A percentile compares a stretch with the other conserved stretches of the same genome.
These are phyloP conservation scores for Troilus luridus DNA, from an alignment of 2,888 invertebrate species.

Conservation along the genomic window DNA sequence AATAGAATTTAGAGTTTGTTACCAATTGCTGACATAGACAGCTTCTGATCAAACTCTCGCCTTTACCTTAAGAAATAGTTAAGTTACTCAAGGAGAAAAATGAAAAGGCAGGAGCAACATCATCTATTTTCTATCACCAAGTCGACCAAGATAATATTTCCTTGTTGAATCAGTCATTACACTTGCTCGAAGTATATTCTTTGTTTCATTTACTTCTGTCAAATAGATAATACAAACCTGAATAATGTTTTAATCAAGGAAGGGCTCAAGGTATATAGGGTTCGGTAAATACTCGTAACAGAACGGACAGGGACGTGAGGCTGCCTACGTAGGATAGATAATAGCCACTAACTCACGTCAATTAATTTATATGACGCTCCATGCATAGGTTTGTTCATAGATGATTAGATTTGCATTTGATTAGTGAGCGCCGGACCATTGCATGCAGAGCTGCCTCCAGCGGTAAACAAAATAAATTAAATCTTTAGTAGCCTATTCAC, in stretches of 20 bases:
- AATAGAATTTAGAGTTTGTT: no score
- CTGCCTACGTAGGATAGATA: background rate
- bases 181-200: no score
- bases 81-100: no score
- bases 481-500: background rate
- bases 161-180: no score
- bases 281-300: background rate
- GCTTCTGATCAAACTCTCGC: no score
- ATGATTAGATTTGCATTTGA: conserved; percentile 43
- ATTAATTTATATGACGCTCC: conserved; percentile 54
- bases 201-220: background rate
- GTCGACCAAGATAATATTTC: no score
- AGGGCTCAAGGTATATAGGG: background rate
- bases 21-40: no score
- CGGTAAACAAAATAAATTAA: background rate
- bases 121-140: no score
- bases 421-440: background rate
- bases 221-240: background rate
- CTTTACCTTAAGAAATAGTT: no score
- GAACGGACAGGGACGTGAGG: background rate
- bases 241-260: background rate
- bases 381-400: conserved; percentile 53
- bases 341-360: conserved; percentile 9
- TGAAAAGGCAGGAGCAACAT: no score
- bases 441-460: background rate